Evolutionary conservation across 2,113 vertebrate species (phyloP).

Genomic region (Polyodon spathula): DNA sequence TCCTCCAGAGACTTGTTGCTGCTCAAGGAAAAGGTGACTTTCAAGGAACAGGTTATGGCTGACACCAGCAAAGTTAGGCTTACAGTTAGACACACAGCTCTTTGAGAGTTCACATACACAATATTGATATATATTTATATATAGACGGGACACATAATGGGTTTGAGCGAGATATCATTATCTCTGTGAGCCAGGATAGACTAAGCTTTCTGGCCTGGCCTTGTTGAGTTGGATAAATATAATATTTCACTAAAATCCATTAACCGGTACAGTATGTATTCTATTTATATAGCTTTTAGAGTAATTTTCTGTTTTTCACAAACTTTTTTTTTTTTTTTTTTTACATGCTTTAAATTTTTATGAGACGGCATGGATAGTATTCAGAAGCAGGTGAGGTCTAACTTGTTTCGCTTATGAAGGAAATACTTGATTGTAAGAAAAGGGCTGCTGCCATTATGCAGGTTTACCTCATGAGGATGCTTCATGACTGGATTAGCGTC

Average conservation of each 20-base stretch:
- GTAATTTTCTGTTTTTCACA: constrained; percentile 36
- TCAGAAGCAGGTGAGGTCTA: too few species aligned
- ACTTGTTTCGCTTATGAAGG: too few species aligned
- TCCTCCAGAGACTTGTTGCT: constrained; percentile 11
- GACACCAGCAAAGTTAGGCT: constrained; percentile 47
- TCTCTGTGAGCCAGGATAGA: constrained; percentile 59
- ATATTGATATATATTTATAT: constrained; percentile 30
- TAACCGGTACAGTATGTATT: constrained; percentile 38
- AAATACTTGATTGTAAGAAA: too few species aligned
- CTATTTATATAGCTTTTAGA: constrained; percentile 43
- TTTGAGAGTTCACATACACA: constrained; percentile 33
- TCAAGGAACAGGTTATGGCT: constrained; percentile 43
- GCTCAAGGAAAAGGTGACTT: constrained; percentile 46
- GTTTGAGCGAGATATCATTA: constrained; percentile 58
- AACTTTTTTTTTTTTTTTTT: constrained; percentile 24
- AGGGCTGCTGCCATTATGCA: too few species aligned
- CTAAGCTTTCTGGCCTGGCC: constrained; percentile 60
- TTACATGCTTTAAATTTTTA: too few species aligned
- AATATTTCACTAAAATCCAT: constrained; percentile 57
- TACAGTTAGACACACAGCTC: constrained; percentile 39
- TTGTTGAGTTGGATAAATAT: constrained; percentile 67
- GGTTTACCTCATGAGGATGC: too few species aligned
- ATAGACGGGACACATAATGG: constrained; percentile 42
- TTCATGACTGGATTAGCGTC: too few species aligned
- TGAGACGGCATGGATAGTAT: too few species aligned